phyloP scores from a whole-genome alignment of 2,797 vertebrate species.

The Sebastes wilsoni region DNA sequence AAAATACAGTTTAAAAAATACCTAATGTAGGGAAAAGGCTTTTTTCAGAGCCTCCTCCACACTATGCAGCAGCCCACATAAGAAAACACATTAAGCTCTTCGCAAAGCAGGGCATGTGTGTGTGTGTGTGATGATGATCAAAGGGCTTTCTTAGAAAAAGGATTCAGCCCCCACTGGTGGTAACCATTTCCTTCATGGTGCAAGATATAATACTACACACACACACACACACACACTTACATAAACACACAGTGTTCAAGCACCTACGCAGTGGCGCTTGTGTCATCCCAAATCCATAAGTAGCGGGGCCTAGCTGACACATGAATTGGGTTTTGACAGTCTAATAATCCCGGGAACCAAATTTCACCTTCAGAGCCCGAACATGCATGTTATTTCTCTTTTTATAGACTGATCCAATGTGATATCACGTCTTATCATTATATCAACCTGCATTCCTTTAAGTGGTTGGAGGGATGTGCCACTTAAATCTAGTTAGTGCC shows the following conservation, averaged over 20 bases:
- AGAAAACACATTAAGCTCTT: slow-evolving; percentile 23
- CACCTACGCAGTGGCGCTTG: not conserved
- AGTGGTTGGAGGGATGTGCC: not conserved
- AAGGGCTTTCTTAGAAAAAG: slow-evolving; percentile 18
- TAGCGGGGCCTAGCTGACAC: not conserved
- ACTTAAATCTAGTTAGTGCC: not conserved
- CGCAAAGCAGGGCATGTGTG: not conserved
- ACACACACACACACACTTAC: not conserved
- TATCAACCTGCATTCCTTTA: not conserved
- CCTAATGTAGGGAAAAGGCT: not conserved
- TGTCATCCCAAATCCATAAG: not conserved
- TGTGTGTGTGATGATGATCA: slow-evolving; percentile 38
- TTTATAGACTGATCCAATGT: not conserved
- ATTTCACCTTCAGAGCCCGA: not conserved
- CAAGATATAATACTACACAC: not conserved
- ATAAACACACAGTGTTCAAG: not conserved
- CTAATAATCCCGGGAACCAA: not conserved
- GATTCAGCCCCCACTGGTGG: not conserved
- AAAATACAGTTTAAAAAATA: not conserved
- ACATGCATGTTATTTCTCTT: not conserved
- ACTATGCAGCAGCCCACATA: slow-evolving; percentile 6
- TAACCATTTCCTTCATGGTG: not conserved
- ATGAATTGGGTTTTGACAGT: not conserved
- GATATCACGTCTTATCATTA: not conserved
- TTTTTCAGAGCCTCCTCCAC: slow-evolving; percentile 37